Base-by-base conservation (phyloP, 2,113 vertebrate genomes). In the Brevimyrus niger region DNA sequence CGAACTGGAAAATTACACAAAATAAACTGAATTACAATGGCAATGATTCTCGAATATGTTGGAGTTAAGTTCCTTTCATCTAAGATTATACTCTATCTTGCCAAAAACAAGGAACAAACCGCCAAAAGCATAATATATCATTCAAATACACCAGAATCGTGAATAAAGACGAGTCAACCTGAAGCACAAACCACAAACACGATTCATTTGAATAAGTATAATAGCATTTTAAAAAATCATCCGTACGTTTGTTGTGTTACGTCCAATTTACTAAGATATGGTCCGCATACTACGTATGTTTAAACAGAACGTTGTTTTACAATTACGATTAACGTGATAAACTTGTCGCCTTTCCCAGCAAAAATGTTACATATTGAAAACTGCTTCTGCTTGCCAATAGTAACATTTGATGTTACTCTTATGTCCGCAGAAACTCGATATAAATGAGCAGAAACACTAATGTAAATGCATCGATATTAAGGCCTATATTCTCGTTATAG, bases 381-480 rank as follows among this genome's bases (percentile, higher is more conserved):
- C 46, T 47, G 82, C 10, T 44, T 47, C 46, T 47, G 19, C 19
- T 23, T 44, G 17, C 35, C 38, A 47, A 46, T 83, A 83, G 80
- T 83, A 83, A 44, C 19, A 42, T 83, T 21, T 21, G 21, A 85
- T 85, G 44, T 85, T 47, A 86, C 85, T 53, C 48, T 86, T 48
- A 55, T 31, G 48, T 27, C 31, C n/a, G 47, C 31, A 31, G 85
- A 50, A 86, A 86, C 85, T 51, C 27, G 10, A 51, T 86, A 31
- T 19, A 53, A 38, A 85, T 31, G n/a, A 55, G 90, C 50, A 48
- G 83, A 90, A 27, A 89, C 89, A 91, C 90, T 87, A 84, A 87
- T 91, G 91, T 89, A 61, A 91, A 89, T 89, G 90, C 90, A 86
- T 92, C 92, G 90, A 92, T 65, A 53, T 55, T 44, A 51, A 85